Evolutionary conservation across 2,888 invertebrate species (phyloP), one percentile per base, ranked within the genome.

Genomic region (Euproctis similis): DNA sequence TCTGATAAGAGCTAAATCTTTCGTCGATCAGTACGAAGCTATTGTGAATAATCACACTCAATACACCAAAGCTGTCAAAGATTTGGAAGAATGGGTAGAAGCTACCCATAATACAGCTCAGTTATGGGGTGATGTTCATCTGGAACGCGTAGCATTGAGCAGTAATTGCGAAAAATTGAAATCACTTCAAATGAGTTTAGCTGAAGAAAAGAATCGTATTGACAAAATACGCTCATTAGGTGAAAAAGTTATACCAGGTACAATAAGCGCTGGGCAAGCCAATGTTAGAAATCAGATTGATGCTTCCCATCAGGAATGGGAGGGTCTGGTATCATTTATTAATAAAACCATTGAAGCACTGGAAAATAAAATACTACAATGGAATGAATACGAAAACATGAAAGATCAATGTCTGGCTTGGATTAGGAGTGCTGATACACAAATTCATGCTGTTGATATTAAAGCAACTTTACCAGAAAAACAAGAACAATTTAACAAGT

Each of bases 1-100:
- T 31, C 77, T 92, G 19, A 87, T 89, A 34, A 87, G 91, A 49
- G 90, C 91, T 0, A 91, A 93, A 57, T 85, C 86, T 7, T 95
- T 90, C 53, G 93, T 95, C 0, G 93, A 94, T 55, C 89, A 89
- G 40, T 96, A 96, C 59, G 96, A 96, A 76, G 90, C 87, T 0
- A 93, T 95, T 52, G 96, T 96, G 0, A 92, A 91, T 57, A 92
- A 94, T 50, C 96, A 96, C 66, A 94, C 95, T 53, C 92, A 93
- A 46, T 96, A 95, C 61, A 92, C 91, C 39, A 94, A 93, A 70
- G 92, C 93, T 9, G 92, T 95, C 0, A 89, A 92, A 77, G 95
- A 95, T 42, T 88, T 93, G 1, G 92, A 93, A 56, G 95, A 95
- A 67, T 96, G 95, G 91, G 87, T 95, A 9, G 93, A 93, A 60